Evolutionary conservation across 2,888 invertebrate genomes (phyloP).

Genomic region (Mechanitis mazaeus): DNA sequence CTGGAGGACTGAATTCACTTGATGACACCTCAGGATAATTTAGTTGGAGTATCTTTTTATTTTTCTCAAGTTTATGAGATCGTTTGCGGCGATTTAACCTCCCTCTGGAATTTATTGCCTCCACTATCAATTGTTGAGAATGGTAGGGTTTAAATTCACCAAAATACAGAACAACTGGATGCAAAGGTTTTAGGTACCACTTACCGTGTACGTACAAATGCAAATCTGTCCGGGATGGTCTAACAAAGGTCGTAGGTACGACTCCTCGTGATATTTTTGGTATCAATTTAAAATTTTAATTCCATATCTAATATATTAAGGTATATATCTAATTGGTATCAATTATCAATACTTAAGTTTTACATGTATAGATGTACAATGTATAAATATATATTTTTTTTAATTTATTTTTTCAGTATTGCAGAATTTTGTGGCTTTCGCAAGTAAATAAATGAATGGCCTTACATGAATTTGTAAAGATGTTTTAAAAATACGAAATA

Average conservation of each 20-base stretch:
- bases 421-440: too few relatives aligned
- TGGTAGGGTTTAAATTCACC: conserved; percentile 12
- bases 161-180: neutral
- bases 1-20: conserved; percentile 23
- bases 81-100: conserved; percentile 43
- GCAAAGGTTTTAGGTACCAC: neutral
- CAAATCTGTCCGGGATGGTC: neutral
- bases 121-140: conserved; percentile 46
- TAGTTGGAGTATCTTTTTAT: conserved; percentile 50
- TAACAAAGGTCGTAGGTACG: too few relatives aligned
- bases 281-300: too few relatives aligned
- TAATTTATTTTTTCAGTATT: too few relatives aligned
- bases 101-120: conserved; percentile 47
- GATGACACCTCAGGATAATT: conserved; percentile 47
- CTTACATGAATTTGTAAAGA: too few relatives aligned
- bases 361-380: too few relatives aligned
- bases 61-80: conserved; percentile 51
- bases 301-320: too few relatives aligned
- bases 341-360: too few relatives aligned
- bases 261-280: too few relatives aligned
- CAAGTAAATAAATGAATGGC: too few relatives aligned
- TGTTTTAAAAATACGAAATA: neutral
- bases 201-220: neutral
- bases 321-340: too few relatives aligned
- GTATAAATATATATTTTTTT: too few relatives aligned